A percentile compares a stretch with the other conserved stretches of the same genome.
These are phyloP conservation scores for Zaprionus africanus DNA, from an alignment of 1,140 invertebrate species.

Conservation along the genomic window DNA sequence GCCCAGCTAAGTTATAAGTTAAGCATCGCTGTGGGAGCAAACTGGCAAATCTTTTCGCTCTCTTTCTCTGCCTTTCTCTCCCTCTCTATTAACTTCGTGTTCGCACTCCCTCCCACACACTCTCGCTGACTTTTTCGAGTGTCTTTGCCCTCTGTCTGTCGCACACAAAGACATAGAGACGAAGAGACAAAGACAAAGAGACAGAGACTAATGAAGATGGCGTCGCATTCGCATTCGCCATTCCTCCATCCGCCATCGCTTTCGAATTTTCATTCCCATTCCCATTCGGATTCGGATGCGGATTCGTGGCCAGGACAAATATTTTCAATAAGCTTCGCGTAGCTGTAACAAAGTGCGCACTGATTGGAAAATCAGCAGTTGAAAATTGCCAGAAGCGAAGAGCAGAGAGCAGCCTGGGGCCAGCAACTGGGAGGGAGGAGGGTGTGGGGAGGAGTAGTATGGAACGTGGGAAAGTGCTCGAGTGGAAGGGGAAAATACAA, in stretches of 20 bases:
- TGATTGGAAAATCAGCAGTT: conserved; percentile 82
- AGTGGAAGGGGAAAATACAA: conserved; percentile 49
- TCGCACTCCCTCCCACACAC: conserved; percentile 10
- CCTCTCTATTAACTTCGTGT: background rate
- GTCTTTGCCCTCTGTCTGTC: conserved; percentile 11
- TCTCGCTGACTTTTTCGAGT: background rate
- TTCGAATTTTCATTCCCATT: conserved; percentile 31
- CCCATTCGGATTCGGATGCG: conserved; percentile 36
- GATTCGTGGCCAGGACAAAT: conserved; percentile 69
- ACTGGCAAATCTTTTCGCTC: conserved; percentile 55
- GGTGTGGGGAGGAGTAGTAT: background rate
- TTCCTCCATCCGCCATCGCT: conserved; percentile 20
- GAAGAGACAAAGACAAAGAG: conserved; percentile 9
- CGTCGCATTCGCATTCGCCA: conserved; percentile 47
- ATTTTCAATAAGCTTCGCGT: conserved; percentile 75
- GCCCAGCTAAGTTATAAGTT: conserved; percentile 42
- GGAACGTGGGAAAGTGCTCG: background rate
- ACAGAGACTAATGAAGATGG: conserved; percentile 79
- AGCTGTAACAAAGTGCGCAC: conserved; percentile 74
- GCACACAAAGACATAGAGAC: conserved; percentile 51
- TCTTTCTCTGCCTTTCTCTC: conserved; percentile 18
- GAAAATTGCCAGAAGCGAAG: conserved; percentile 65
- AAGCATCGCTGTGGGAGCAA: conserved; percentile 56
- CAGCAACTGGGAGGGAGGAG: background rate
- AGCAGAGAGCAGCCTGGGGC: background rate